Conservation (phyloP, 2,797 vertebrate species). For the Chaetodon trifasciatus region DNA sequence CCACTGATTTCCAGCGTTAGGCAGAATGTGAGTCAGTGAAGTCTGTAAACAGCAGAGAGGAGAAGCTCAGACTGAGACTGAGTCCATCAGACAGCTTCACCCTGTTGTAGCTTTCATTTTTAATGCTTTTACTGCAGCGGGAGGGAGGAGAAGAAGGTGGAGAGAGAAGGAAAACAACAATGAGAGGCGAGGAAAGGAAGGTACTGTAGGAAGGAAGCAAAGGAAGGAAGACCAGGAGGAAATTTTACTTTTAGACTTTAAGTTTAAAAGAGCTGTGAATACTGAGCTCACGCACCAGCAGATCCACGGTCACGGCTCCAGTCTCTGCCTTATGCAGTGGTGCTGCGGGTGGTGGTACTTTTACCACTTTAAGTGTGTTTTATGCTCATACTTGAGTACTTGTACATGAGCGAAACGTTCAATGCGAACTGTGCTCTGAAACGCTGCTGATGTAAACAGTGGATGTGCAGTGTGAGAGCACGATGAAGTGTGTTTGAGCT, state of each 20-base stretch:
- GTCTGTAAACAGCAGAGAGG: no score
- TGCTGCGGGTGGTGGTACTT: no score
- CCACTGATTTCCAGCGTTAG: background rate
- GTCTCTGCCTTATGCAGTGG: no score
- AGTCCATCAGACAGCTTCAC: background rate
- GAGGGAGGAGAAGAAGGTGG: background rate
- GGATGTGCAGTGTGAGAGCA: slow-evolving; percentile 1
- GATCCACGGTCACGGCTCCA: no score
- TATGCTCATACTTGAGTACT: no score
- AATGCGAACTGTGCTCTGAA: background rate
- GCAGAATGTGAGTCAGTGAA: background rate
- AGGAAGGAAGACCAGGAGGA: background rate
- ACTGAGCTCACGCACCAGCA: no score
- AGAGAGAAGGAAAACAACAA: background rate
- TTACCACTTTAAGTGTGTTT: no score
- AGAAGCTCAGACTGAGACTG: background rate
- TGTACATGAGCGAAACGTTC: no score
- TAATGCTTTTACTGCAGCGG: no score
- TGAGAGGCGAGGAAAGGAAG: background rate
- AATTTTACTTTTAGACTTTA: no score
- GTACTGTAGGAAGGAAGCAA: background rate
- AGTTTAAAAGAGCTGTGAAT: no score
- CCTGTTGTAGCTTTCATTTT: no score
- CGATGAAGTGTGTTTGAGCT: background rate
- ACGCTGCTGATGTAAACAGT: slow-evolving; percentile 10